Percentiles rank a stretch among this genome's conserved stretches.
Conservation (phyloP, 2,888 invertebrate genomes). For the Conus canariensis region DNA sequence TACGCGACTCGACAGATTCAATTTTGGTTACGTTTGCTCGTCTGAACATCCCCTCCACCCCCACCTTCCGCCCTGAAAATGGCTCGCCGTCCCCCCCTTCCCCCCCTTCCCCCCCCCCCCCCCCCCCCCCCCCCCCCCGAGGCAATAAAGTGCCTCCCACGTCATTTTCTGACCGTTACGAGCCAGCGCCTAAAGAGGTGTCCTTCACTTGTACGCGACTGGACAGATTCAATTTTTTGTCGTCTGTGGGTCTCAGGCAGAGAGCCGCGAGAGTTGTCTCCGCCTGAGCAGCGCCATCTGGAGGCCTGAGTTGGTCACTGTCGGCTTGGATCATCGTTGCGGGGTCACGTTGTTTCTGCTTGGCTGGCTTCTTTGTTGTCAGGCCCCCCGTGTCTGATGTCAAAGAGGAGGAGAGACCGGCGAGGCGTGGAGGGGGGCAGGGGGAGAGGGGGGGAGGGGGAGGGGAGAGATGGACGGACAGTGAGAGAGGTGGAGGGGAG, state of each 20-base stretch:
- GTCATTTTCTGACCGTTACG: conserved; percentile 22
- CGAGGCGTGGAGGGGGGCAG: background rate
- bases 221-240: conserved; percentile 28
- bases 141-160: background rate
- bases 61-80: too few species aligned
- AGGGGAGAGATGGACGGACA: background rate
- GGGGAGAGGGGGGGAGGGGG: background rate
- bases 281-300: conserved; percentile 24
- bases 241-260: conserved; percentile 1
- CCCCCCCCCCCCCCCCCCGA: background rate
- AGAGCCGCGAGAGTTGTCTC: conserved; percentile 16
- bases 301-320: conserved; percentile 5
- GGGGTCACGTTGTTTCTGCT: conserved; percentile 10
- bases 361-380: conserved; percentile 16
- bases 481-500: background rate
- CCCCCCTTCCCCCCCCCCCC: background rate
- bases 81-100: background rate
- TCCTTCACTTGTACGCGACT: background rate
- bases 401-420: background rate
- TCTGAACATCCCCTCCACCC: background rate
- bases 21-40: conserved; percentile 6
- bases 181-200: background rate
- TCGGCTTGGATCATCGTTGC: conserved; percentile 25
- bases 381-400: background rate
- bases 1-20: conserved; percentile 17